Evolutionary conservation across 2,113 vertebrate species (phyloP).

Genomic region (Oceanodroma tethys): DNA sequence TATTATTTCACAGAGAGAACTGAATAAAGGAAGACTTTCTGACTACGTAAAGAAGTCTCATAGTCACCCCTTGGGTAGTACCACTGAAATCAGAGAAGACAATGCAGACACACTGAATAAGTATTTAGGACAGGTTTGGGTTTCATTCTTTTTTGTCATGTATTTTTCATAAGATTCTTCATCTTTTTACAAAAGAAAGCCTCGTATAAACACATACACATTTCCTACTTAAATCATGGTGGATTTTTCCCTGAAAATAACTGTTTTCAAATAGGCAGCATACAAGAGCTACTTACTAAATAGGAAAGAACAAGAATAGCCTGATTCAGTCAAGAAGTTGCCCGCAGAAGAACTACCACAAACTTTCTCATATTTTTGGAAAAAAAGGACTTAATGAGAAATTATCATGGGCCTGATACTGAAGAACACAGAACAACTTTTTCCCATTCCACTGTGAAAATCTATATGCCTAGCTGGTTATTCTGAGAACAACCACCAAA

Average conservation of each 20-base stretch:
- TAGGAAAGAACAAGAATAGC: background rate
- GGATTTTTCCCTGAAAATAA: background rate
- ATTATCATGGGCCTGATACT: background rate
- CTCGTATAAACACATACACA: background rate
- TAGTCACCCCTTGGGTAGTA: background rate
- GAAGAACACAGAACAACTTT: background rate
- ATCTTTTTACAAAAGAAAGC: background rate
- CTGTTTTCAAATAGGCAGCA: background rate
- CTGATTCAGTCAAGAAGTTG: background rate
- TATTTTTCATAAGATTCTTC: background rate
- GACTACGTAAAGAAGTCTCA: background rate
- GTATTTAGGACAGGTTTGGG: background rate
- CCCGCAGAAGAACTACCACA: background rate
- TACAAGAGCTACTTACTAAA: background rate
- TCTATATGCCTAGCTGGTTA: background rate
- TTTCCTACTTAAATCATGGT: background rate
- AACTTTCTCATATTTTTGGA: background rate
- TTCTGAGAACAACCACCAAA: background rate
- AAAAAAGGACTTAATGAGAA: background rate
- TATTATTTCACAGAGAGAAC: background rate
- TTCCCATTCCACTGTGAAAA: background rate
- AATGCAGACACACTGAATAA: background rate
- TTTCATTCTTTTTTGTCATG: background rate
- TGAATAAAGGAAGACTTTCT: background rate
- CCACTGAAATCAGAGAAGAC: background rate